Conservation (phyloP, 2,888 invertebrate genomes). For the Drosophila silvestris region DNA sequence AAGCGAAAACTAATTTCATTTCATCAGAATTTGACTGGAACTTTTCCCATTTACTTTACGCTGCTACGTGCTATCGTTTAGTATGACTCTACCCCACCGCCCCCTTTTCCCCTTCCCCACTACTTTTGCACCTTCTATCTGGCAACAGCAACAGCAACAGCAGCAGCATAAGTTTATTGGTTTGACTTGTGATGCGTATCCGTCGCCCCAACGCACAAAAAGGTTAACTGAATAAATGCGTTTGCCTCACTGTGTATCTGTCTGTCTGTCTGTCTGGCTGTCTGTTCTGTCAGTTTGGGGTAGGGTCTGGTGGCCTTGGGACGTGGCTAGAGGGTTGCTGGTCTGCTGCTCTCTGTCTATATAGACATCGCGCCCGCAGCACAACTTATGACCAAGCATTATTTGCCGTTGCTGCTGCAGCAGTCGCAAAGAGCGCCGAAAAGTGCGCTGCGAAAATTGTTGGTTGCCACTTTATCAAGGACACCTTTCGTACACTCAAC, state of each 20-base stretch:
- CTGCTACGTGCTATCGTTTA: conserved; percentile 68
- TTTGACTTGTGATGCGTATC: conserved; percentile 60
- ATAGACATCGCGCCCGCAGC: conserved; percentile 63
- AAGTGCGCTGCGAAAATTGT: conserved; percentile 51
- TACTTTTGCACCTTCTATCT: background rate
- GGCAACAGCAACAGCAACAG: conserved; percentile 16
- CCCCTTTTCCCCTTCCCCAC: no score
- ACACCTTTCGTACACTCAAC: conserved; percentile 29
- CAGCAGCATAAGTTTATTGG: conserved; percentile 60
- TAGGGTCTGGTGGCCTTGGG: conserved; percentile 1
- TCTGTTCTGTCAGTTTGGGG: background rate
- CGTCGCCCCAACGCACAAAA: conserved; percentile 31
- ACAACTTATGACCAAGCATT: conserved; percentile 65
- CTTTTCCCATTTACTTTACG: conserved; percentile 70
- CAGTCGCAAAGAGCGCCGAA: conserved; percentile 32
- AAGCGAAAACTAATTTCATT: conserved; percentile 75
- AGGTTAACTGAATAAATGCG: conserved; percentile 66
- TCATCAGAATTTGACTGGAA: conserved; percentile 74
- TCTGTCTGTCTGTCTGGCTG: background rate
- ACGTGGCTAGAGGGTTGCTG: conserved; percentile 7
- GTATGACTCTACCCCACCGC: conserved; percentile 19
- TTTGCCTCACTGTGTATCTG: conserved; percentile 20
- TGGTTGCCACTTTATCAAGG: conserved; percentile 60
- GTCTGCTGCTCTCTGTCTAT: conserved; percentile 33
- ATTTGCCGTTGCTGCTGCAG: conserved; percentile 37